phyloP scores from a whole-genome alignment of 1,140 invertebrate genomes.

The Micrasema minimum region DNA sequence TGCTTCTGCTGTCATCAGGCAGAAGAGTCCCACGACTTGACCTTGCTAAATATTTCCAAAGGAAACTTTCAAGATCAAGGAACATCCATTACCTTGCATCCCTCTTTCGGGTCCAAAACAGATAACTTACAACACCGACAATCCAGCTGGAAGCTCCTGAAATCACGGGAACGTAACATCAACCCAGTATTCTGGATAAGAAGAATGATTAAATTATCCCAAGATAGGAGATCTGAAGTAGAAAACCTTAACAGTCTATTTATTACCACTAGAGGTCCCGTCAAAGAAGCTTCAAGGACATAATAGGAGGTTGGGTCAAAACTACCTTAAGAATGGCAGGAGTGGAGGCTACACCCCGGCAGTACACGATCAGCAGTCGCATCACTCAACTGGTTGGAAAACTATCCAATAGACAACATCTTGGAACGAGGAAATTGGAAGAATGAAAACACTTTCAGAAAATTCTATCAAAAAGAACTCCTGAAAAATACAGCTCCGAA shows the following conservation, averaged over 20 bases:
- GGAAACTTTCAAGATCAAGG: constrained; percentile 41
- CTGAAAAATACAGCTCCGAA: background rate
- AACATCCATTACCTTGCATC: constrained; percentile 53
- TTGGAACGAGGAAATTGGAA: constrained; percentile 6
- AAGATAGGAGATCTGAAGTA: background rate
- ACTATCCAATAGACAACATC: background rate
- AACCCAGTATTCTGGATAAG: background rate
- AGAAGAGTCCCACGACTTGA: constrained; percentile 55
- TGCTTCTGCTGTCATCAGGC: constrained; percentile 55
- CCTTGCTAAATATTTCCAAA: constrained; percentile 48
- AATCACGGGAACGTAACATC: background rate
- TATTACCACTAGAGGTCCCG: background rate
- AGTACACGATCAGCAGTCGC: background rate
- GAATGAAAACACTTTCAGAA: background rate
- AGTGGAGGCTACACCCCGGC: background rate
- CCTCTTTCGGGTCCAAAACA: constrained; percentile 57
- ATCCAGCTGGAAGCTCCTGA: background rate
- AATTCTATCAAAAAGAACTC: background rate
- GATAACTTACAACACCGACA: constrained; percentile 41
- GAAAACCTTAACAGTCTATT: background rate
- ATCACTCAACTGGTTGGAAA: background rate
- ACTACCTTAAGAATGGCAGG: background rate
- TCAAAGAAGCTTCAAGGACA: background rate
- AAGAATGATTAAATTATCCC: background rate
- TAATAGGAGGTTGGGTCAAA: constrained; percentile 2